Evolutionary conservation across 2,113 vertebrate genomes (phyloP).

Genomic region (Macroglossus sobrinus): DNA sequence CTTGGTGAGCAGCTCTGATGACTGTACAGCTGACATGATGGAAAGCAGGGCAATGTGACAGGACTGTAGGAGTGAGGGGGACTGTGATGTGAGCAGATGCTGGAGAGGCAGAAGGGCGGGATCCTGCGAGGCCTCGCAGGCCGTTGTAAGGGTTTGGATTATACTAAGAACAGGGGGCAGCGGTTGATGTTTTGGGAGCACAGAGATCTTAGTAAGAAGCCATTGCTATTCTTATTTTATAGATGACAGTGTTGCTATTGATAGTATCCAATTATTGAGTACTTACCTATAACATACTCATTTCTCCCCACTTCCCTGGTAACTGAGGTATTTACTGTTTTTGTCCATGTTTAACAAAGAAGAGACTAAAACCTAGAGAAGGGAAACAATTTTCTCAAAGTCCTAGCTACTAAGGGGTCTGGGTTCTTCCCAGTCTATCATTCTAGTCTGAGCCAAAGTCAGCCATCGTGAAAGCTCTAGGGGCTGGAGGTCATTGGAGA

Average conservation of each 20-base stretch:
- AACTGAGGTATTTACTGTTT: not conserved
- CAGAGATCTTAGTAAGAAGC: not conserved
- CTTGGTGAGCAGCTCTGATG: not conserved
- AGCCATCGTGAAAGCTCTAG: not conserved
- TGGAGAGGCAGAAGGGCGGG: not conserved
- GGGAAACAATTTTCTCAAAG: not conserved
- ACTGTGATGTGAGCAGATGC: not conserved
- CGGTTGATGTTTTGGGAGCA: not conserved
- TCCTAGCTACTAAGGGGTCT: not conserved
- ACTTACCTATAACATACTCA: not conserved
- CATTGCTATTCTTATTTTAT: not conserved
- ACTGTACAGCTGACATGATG: fast-evolving
- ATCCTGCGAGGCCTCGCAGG: not conserved
- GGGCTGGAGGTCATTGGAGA: not conserved
- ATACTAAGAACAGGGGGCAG: not conserved
- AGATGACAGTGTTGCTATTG: not conserved
- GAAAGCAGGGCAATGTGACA: not conserved
- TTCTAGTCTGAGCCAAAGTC: not conserved
- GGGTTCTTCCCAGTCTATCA: not conserved
- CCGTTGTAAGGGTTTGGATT: not conserved
- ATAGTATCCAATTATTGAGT: not conserved
- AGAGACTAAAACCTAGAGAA: not conserved
- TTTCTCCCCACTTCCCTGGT: not conserved
- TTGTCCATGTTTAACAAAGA: not conserved
- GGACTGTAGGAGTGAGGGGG: not conserved